Conservation (phyloP, 2,888 invertebrate genomes). For the Pilophorus perplexus region DNA sequence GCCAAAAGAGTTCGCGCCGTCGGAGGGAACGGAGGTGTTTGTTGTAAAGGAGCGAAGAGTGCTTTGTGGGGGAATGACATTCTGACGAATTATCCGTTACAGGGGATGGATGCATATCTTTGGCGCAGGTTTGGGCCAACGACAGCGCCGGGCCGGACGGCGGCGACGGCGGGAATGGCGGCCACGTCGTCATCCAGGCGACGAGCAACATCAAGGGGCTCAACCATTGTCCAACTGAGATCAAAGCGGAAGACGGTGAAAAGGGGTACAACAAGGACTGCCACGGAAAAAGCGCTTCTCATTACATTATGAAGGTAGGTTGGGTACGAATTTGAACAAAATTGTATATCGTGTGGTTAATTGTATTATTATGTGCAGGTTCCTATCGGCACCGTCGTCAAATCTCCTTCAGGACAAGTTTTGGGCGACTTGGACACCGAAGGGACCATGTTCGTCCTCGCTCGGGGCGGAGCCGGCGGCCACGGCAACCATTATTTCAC, state of each 20-base stretch:
- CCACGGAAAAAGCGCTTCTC: constrained; percentile 75
- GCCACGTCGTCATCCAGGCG: constrained; percentile 71
- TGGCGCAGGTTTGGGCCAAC: constrained; percentile 76
- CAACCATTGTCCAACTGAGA: constrained; percentile 61
- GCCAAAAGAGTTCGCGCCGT: constrained; percentile 57
- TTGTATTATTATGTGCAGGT: constrained; percentile 56
- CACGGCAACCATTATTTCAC: constrained; percentile 92
- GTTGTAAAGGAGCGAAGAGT: too few relatives aligned
- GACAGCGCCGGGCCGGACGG: constrained; percentile 93
- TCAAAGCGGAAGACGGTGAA: constrained; percentile 68
- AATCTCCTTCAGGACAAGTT: constrained; percentile 56
- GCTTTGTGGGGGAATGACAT: too few relatives aligned
- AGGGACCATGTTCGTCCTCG: constrained; percentile 83
- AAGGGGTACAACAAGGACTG: constrained; percentile 73
- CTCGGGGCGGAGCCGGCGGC: constrained; percentile 93
- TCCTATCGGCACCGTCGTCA: constrained; percentile 77
- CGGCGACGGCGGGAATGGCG: constrained; percentile 95
- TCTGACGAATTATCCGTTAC: neutral
- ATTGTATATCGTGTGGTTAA: neutral
- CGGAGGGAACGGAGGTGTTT: constrained; percentile 80
- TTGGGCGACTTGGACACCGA: constrained; percentile 66
- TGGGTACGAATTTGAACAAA: too few relatives aligned
- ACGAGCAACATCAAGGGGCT: constrained; percentile 67
- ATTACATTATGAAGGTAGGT: constrained; percentile 58
- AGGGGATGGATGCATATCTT: constrained; percentile 89